phyloP scores from a whole-genome alignment of 2,888 invertebrate genomes.

The Pollenia labialis region DNA sequence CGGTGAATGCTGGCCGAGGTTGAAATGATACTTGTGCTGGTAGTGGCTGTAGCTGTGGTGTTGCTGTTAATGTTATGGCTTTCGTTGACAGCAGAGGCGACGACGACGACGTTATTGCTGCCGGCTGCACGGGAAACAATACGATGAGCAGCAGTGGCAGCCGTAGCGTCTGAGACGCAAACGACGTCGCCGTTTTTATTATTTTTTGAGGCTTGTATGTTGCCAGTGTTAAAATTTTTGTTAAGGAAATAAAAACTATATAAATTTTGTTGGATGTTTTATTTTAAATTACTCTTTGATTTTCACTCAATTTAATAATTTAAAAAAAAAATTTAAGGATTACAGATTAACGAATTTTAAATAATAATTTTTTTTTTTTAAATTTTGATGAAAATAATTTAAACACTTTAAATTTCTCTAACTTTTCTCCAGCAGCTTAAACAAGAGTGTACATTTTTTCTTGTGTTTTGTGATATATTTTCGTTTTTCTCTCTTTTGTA shows the following conservation, averaged over 20 bases:
- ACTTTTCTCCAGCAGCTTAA: conserved; percentile 63
- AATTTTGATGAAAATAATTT: not conserved
- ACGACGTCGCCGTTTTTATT: conserved; percentile 71
- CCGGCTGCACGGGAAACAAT: conserved; percentile 73
- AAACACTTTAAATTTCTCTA: not conserved
- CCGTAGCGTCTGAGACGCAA: conserved; percentile 73
- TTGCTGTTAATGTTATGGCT: conserved; percentile 51
- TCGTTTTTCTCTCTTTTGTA: conserved; percentile 29
- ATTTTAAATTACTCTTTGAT: not conserved
- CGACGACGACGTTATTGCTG: conserved; percentile 73
- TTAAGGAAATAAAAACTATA: conserved; percentile 48
- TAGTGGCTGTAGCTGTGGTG: conserved; percentile 39
- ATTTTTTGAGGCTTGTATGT: conserved; percentile 71
- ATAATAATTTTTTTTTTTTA: not conserved
- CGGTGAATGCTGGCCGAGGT: conserved; percentile 64
- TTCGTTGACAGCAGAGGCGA: conserved; percentile 38
- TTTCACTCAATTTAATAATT: conserved; percentile 14
- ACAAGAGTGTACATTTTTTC: conserved; percentile 61
- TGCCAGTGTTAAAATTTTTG: conserved; percentile 73
- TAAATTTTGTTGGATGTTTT: not conserved
- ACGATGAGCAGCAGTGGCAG: conserved; percentile 74
- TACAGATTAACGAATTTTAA: not conserved
- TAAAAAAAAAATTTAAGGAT: conserved; percentile 1
- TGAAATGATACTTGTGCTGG: conserved; percentile 57
- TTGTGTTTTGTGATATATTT: not conserved